Evolutionary conservation across 2,797 vertebrate species (phyloP), one percentile per base, ranked within the genome.

Genomic region (Diglossa cyanea): DNA sequence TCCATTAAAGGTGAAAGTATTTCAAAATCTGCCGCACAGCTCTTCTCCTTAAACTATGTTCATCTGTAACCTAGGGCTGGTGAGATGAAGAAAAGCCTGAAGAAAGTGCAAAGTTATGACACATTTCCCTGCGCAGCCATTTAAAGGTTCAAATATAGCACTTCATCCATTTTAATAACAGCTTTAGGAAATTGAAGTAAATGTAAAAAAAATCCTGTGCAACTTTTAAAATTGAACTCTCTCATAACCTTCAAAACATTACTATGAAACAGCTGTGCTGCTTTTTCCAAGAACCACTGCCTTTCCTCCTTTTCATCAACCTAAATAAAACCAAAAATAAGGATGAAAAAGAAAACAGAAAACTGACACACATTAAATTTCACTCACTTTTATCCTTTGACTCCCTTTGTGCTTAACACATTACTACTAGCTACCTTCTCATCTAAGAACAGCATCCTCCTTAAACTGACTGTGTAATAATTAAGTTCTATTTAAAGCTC

Each of bases 91-190:
- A 72, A 80, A 91, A 92, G 62, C 54, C 60, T 66, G 25, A 26
- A 83, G 79, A 90, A 94, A 93, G 48, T 16, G 44, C 68, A 40
- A 45, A 94, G 62, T 57, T 71, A 76, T 9, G 25, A 91, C 45
- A 80, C 50, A 15, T 85, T 94, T 78, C 65, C 61, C 79, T 68
- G 54, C 53, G 65, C 95, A 94, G 58, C 54, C 88, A 78, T 87
- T 88, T 62, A 44, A 81, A 88, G 37, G 31, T 51, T 84, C 65
- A 88, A 47, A 80, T 39, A 58, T 1, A 77, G 67, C 25, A 54
- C 45, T 96, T 82, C n/a, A 92, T 87, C 19, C 74, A 88, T 80
- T 93, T 96, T 84, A 94, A 84, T 73, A 91, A 81, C 54, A 88
- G 39, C 58, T 94, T 90, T 33, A 82, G 78, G 68, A 96, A 91